A percentile compares a stretch with the other conserved stretches of the same genome.
Conservation (phyloP, 2,888 invertebrate species). For the Cephus spinipes region DNA sequence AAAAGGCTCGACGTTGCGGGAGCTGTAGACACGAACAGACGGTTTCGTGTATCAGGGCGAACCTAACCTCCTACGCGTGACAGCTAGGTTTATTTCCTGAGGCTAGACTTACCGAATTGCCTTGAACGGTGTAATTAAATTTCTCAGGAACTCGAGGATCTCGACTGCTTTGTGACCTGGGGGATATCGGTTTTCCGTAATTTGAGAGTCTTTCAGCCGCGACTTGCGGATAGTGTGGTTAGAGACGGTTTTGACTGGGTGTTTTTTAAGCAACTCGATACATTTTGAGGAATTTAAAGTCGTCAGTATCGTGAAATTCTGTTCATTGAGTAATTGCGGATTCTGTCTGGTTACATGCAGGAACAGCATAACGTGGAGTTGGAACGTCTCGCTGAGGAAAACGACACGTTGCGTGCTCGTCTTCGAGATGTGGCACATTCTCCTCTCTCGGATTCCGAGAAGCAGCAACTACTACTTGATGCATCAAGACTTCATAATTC, state of each 20-base stretch:
- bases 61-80: slow-evolving; percentile 13
- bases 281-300: background rate
- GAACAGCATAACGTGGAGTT: slow-evolving; percentile 74
- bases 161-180: background rate
- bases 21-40: background rate
- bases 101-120: background rate
- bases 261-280: background rate
- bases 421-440: slow-evolving; percentile 85
- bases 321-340: background rate
- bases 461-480: slow-evolving; percentile 82
- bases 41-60: background rate
- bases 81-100: background rate
- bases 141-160: background rate
- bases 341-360: slow-evolving; percentile 52
- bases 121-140: background rate
- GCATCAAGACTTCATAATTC: slow-evolving; percentile 79
- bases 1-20: background rate
- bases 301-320: background rate
- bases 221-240: background rate
- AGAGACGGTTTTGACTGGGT: background rate
- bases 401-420: slow-evolving; percentile 79
- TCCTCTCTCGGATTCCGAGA: slow-evolving; percentile 85
- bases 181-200: background rate
- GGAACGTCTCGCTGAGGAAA: slow-evolving; percentile 81
- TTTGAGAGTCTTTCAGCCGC: background rate